Base-by-base conservation (phyloP, 2,113 vertebrate genomes). In the Oncorhynchus gorbuscha region DNA sequence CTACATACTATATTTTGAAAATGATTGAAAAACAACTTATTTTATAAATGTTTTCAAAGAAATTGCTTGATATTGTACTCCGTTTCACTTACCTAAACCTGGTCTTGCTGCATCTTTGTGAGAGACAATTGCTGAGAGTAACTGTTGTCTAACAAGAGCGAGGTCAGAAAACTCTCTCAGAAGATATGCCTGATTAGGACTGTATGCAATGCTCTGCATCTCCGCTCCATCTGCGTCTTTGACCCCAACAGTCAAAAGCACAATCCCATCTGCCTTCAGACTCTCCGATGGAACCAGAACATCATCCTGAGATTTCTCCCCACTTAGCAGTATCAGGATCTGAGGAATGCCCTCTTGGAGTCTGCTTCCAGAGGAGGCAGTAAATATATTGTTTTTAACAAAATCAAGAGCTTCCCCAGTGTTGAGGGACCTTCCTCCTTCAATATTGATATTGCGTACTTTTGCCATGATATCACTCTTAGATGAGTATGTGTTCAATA, bases 311-410 rank as follows among this genome's bases (percentile, higher is more conserved):
- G 92, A 93, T 72, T 80, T 90, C 78, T 35, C 88, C 16, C 89
- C 90, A 76, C 80, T 92, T 55, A 93, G 65, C 7, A 91, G 71
- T 69, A 94, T 86, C 67, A 93, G 79, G 62, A 93, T 86, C 80
- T 94, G 92, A 61, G 87, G 91, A 24, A 92, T 81, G 68, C 84
- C 90, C 3, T 89, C 85, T 14, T 71, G 59, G 7, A 73, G 73
- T 80, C 92, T 89, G 79, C 92, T 92, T 74, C 92, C 93, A 75
- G 86, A 79, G 71, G 86, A 86, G 72, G 73, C 59, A 48, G 77
- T 89, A 45, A 93, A 87, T 18, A 92, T 79, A 73, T 76, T 85
- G 58, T 87, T 89, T 66, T 24, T 83, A 12, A 90, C 88, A 76
- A 85, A 91, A 69, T 91, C 80, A 66, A 94, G 87, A 35, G 91